A percentile compares a stretch with the other conserved stretches of the same genome.
phyloP scores from a whole-genome alignment of 92 coral and sea anemone species.

The Siderastrea siderea region DNA sequence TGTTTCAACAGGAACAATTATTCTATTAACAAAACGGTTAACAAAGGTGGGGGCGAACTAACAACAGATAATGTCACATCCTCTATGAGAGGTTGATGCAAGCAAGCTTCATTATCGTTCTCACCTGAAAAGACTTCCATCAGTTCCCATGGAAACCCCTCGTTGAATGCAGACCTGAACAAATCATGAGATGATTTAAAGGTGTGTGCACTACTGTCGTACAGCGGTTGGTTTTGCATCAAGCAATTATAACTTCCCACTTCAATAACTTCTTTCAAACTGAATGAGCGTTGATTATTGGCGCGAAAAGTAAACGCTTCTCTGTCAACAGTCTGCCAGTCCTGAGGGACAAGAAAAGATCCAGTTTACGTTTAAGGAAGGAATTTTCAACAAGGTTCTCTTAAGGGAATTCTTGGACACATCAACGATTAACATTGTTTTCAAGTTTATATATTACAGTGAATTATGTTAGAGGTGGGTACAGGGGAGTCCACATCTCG shows the following conservation, averaged over 20 bases:
- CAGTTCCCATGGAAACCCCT: constrained; percentile 94
- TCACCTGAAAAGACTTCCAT: constrained; percentile 83
- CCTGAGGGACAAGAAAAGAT: constrained; percentile 22
- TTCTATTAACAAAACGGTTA: no score
- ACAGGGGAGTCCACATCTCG: no score
- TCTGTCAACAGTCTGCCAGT: constrained; percentile 75
- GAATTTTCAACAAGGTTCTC: no score
- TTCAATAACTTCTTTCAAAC: constrained; percentile 29
- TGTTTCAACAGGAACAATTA: no score
- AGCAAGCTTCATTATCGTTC: neutral
- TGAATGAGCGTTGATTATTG: constrained; percentile 67
- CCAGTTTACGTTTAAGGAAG: neutral
- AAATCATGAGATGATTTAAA: constrained; percentile 76
- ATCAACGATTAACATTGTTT: no score
- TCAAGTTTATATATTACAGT: no score
- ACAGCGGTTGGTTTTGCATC: constrained; percentile 80
- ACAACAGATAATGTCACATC: no score
- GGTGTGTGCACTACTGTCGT: constrained; percentile 65
- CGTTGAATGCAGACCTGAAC: constrained; percentile 75
- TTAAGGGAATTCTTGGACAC: no score
- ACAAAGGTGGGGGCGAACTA: no score
- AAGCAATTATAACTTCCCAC: constrained; percentile 77
- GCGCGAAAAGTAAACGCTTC: constrained; percentile 63
- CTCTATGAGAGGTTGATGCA: neutral
- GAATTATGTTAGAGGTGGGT: no score